A percentile compares a stretch with the other conserved stretches of the same genome.
Evolutionary conservation across 2,888 invertebrate species (phyloP).

Genomic region (Luperina testacea): DNA sequence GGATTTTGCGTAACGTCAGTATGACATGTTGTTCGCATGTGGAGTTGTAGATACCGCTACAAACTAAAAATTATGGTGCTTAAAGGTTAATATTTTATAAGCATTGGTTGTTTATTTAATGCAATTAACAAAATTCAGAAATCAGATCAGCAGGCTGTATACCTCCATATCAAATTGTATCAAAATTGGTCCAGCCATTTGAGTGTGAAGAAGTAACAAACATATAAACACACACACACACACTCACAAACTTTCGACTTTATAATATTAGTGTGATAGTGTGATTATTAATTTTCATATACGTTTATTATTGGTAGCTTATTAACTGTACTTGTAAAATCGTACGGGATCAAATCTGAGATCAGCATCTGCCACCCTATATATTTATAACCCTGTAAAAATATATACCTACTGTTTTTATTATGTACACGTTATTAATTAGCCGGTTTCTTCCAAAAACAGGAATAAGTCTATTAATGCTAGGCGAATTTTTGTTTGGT

Average conservation of each 20-base stretch:
- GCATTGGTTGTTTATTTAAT: neutral
- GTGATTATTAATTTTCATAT: conserved; percentile 9
- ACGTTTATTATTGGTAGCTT: conserved; percentile 13
- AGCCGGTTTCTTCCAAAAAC: neutral
- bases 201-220: too few relatives aligned
- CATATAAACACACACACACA: too few relatives aligned
- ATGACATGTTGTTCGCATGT: too few relatives aligned
- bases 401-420: neutral
- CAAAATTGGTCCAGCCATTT: too few relatives aligned
- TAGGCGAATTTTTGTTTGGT: too few relatives aligned
- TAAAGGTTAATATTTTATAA: neutral
- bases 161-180: too few relatives aligned
- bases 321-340: conserved; percentile 25
- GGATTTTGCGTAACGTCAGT: too few relatives aligned
- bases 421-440: neutral
- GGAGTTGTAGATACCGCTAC: too few relatives aligned
- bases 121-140: neutral
- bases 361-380: too few relatives aligned
- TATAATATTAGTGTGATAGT: too few relatives aligned
- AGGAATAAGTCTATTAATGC: neutral
- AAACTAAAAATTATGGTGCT: neutral
- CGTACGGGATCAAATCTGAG: conserved; percentile 9
- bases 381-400: neutral
- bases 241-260: too few relatives aligned
- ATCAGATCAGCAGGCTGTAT: neutral